A percentile compares a stretch with the other conserved stretches of the same genome.
phyloP scores from a whole-genome alignment of 2,888 invertebrate species.

The Agrotis ipsilon region DNA sequence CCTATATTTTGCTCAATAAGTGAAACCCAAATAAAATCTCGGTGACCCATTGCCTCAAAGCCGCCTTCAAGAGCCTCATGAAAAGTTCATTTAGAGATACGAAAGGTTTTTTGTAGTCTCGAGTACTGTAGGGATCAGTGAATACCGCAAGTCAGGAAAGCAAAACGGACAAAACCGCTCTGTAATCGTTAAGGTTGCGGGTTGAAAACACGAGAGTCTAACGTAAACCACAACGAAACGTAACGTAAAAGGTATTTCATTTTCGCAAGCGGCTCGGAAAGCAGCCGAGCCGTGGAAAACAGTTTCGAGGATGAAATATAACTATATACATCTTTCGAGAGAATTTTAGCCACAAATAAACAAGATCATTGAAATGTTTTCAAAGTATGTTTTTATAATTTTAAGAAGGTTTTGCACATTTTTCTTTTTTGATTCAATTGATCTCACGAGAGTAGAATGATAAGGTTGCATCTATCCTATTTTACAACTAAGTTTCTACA shows the following conservation, averaged over 20 bases:
- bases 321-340: constrained; percentile 41
- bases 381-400: neutral
- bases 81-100: constrained; percentile 78
- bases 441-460: neutral
- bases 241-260: constrained; percentile 69
- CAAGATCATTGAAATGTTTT: constrained; percentile 27
- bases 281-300: constrained; percentile 59
- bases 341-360: constrained; percentile 53
- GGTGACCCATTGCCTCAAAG: constrained; percentile 78
- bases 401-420: neutral
- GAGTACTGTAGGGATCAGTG: constrained; percentile 68
- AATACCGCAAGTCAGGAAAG: constrained; percentile 70
- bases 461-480: neutral
- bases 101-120: constrained; percentile 73
- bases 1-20: constrained; percentile 34
- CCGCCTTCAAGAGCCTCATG: constrained; percentile 70
- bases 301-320: constrained; percentile 56
- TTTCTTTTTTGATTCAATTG: neutral
- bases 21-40: constrained; percentile 59
- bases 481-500: neutral
- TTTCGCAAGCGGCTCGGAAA: constrained; percentile 64
- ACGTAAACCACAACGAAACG: constrained; percentile 70
- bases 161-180: constrained; percentile 70
- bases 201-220: constrained; percentile 65
- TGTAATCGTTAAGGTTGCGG: constrained; percentile 70